A percentile compares a stretch with the other conserved stretches of the same genome.
Conservation (phyloP, 2,113 vertebrate species). For the Hemibagrus wyckioides region DNA sequence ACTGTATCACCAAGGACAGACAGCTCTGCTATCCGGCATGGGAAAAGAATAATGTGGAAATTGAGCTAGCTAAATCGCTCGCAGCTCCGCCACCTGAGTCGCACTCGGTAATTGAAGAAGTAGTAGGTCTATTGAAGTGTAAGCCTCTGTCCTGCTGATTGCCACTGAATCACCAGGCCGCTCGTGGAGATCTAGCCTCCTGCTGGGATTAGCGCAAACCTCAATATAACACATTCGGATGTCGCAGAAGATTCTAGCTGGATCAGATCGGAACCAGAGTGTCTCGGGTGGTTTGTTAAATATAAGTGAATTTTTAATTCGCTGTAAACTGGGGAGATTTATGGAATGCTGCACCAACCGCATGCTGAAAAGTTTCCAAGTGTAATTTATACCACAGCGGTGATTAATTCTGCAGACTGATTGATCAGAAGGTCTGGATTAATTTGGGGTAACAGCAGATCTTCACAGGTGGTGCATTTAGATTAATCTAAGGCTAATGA, state of each 20-base stretch:
- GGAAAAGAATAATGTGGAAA: background rate
- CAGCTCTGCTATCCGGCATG: background rate
- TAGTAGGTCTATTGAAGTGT: background rate
- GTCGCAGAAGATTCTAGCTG: background rate
- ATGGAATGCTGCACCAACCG: background rate
- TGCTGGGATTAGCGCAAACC: background rate
- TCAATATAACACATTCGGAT: conserved; percentile 18
- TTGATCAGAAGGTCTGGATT: background rate
- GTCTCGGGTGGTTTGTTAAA: background rate
- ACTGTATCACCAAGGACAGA: background rate
- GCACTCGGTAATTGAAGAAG: background rate
- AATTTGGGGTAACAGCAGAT: background rate
- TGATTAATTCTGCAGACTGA: background rate
- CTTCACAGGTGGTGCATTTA: background rate
- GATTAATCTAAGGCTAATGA: too few relatives aligned
- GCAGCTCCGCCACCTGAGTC: background rate
- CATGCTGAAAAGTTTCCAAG: background rate
- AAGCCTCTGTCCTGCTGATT: conserved; percentile 17
- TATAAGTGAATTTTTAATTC: conserved; percentile 15
- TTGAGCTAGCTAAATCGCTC: conserved; percentile 13
- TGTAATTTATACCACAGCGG: background rate
- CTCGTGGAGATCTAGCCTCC: background rate
- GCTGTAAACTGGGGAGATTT: conserved; percentile 7
- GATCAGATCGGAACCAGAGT: background rate
- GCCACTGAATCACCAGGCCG: conserved; percentile 11